Conservation (phyloP, 1,140 invertebrate species). For the Cydia splendana region DNA sequence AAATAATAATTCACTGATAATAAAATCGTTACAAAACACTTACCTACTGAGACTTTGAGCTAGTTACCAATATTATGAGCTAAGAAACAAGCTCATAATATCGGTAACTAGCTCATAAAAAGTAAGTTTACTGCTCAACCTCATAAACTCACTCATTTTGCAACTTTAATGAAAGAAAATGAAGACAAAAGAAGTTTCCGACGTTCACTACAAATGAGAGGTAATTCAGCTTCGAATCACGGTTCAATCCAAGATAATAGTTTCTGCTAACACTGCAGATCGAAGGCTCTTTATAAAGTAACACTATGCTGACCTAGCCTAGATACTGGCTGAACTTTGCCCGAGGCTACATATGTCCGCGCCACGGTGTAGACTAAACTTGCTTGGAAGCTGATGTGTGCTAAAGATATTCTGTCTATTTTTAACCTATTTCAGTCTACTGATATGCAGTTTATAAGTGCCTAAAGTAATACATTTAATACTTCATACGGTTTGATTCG, state of each 20-base stretch:
- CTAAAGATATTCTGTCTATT: not conserved
- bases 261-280: constrained; percentile 1
- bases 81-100: no score
- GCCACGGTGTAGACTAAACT: not conserved
- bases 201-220: not conserved
- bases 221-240: not conserved
- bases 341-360: not conserved
- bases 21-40: no score
- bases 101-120: no score
- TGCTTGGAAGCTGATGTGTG: not conserved
- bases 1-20: no score
- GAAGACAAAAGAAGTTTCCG: not conserved
- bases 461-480: no score
- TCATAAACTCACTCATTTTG: not conserved
- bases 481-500: no score
- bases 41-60: no score
- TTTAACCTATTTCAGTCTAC: not conserved
- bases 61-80: no score
- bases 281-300: not conserved
- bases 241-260: not conserved
- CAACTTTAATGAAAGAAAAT: not conserved
- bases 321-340: constrained; percentile 2
- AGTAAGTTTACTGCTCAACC: not conserved
- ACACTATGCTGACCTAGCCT: not conserved
- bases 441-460: not conserved